A percentile compares a stretch with the other conserved stretches of the same genome.
phyloP scores from a whole-genome alignment of 2,113 vertebrate genomes.

The Sphaerodactylus townsendi region DNA sequence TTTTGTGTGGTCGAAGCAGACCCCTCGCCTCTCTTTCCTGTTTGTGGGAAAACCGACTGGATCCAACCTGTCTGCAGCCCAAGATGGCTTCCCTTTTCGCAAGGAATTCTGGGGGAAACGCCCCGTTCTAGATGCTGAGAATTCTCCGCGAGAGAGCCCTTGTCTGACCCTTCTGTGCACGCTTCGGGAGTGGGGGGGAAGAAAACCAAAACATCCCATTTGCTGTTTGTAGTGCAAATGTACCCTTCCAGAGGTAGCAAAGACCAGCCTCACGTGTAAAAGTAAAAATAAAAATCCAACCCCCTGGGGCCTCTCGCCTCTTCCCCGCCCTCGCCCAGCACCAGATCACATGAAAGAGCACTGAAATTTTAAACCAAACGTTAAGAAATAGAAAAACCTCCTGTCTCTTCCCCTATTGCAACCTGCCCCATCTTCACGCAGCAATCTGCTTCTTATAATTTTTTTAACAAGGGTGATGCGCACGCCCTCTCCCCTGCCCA shows the following conservation, averaged over 20 bases:
- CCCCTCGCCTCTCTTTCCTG: too few species aligned
- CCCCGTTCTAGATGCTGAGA: not conserved
- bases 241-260: not conserved
- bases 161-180: not conserved
- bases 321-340: not conserved
- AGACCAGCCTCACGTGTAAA: not conserved
- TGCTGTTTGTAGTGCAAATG: not conserved
- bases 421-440: not conserved
- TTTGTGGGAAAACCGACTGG: too few species aligned
- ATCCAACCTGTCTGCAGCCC: not conserved
- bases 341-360: not conserved
- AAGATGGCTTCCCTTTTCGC: not conserved
- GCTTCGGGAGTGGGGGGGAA: not conserved
- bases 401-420: not conserved
- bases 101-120: not conserved
- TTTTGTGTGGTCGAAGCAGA: too few species aligned
- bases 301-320: not conserved
- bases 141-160: too few species aligned
- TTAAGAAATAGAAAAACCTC: not conserved
- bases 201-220: not conserved
- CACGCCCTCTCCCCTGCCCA: not conserved
- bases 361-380: not conserved
- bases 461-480: not conserved
- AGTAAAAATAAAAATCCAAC: too few species aligned
- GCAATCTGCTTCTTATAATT: not conserved